These are phyloP conservation scores for Apocheima hispidaria DNA, from an alignment of 2,888 invertebrate species.

Conservation along the genomic window DNA sequence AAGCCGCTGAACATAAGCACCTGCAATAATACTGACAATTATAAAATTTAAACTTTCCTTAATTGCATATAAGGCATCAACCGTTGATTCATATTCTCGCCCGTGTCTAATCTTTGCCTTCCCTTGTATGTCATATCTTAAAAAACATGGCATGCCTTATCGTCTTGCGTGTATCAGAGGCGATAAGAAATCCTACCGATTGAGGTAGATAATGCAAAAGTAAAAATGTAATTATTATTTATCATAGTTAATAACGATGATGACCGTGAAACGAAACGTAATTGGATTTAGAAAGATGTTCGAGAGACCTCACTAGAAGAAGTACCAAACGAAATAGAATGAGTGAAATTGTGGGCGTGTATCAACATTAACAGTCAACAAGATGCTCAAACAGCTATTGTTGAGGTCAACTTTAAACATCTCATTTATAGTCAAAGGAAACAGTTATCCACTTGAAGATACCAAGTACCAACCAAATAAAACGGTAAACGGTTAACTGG, in stretches of 20 bases:
- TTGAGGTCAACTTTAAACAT: constrained; percentile 60
- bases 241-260: constrained; percentile 33
- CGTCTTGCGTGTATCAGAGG: constrained; percentile 59
- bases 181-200: constrained; percentile 59
- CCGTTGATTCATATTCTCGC: constrained; percentile 42
- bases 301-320: constrained; percentile 40
- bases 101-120: constrained; percentile 44
- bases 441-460: constrained; percentile 41
- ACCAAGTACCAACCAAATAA: constrained; percentile 20
- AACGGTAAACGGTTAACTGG: constrained; percentile 31
- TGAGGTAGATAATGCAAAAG: constrained; percentile 54
- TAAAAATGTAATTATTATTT: constrained; percentile 50
- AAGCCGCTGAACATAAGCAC: constrained; percentile 40
- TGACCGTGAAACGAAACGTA: constrained; percentile 29
- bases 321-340: constrained; percentile 46
- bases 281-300: constrained; percentile 10
- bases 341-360: constrained; percentile 63
- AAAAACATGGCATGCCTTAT: constrained; percentile 61
- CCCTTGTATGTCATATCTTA: constrained; percentile 50
- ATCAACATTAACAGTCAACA: constrained; percentile 61
- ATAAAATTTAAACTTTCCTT: constrained; percentile 42
- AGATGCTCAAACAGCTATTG: constrained; percentile 58
- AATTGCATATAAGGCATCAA: constrained; percentile 30
- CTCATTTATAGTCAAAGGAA: constrained; percentile 48
- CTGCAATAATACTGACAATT: constrained; percentile 49